phyloP scores from a whole-genome alignment of 2,797 vertebrate genomes.

The Garrulus glandarius region DNA sequence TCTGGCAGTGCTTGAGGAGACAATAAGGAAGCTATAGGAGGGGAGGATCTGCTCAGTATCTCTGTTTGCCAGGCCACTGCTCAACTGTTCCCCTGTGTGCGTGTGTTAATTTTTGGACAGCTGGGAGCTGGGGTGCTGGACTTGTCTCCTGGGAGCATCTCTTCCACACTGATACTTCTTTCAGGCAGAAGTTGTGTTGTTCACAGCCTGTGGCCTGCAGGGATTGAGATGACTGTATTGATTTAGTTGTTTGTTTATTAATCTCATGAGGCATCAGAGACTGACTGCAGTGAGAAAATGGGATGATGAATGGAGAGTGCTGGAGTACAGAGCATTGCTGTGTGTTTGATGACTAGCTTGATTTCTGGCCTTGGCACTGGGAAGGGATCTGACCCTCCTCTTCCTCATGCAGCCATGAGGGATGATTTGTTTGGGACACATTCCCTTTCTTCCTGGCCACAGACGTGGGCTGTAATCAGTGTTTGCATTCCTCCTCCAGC shows the following conservation, averaged over 20 bases:
- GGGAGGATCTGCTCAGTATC: not conserved
- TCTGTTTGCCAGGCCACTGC: not conserved
- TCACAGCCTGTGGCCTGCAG: conserved; percentile 10
- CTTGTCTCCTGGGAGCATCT: not conserved
- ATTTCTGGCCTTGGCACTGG: not conserved
- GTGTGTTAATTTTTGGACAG: not conserved
- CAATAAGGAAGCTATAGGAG: not conserved
- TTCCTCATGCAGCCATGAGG: not conserved
- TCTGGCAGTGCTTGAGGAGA: not conserved
- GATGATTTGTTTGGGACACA: not conserved
- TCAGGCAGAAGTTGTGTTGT: not conserved
- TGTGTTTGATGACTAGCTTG: not conserved
- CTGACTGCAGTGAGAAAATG: not conserved
- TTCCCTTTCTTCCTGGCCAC: not conserved
- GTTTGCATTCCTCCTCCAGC: not conserved
- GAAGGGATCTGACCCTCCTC: not conserved
- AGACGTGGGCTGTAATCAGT: not conserved
- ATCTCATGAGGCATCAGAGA: conserved; percentile 35
- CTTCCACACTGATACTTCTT: not conserved
- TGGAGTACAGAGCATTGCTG: not conserved
- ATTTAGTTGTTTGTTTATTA: conserved; percentile 47
- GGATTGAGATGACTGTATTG: conserved; percentile 40
- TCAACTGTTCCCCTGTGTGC: not conserved
- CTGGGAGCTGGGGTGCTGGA: not conserved
- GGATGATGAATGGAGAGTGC: not conserved